phyloP scores from a whole-genome alignment of 1,140 invertebrate genomes.

The Lanistes nyassanus region DNA sequence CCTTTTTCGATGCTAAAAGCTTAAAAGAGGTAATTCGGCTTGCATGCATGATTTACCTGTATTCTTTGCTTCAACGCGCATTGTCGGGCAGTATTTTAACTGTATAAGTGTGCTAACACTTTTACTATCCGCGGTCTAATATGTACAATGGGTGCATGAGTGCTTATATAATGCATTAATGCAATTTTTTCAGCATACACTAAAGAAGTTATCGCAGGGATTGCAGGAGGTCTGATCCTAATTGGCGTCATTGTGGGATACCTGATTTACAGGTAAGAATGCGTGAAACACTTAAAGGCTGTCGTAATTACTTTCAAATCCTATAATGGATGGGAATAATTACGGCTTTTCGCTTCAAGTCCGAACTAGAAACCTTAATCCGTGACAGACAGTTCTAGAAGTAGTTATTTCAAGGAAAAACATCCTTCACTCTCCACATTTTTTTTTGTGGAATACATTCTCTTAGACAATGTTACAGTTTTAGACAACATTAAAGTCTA shows the following conservation, averaged over 20 bases:
- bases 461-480: too few relatives aligned
- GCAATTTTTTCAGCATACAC: slow-evolving; percentile 81
- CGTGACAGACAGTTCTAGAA: too few relatives aligned
- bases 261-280: slow-evolving; percentile 77
- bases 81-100: slow-evolving; percentile 3
- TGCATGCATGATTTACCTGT: background rate
- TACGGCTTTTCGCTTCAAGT: too few relatives aligned
- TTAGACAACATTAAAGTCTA: too few relatives aligned
- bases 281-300: background rate
- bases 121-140: too few relatives aligned
- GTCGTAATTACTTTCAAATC: background rate
- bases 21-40: background rate
- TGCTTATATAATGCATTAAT: too few relatives aligned
- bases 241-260: slow-evolving; percentile 83
- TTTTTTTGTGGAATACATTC: too few relatives aligned
- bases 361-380: too few relatives aligned
- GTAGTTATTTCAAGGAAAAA: too few relatives aligned
- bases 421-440: too few relatives aligned
- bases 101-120: too few relatives aligned
- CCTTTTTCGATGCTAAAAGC: background rate
- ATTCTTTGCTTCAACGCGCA: background rate
- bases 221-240: slow-evolving; percentile 81
- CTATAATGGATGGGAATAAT: background rate
- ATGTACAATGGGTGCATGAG: too few relatives aligned
- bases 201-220: slow-evolving; percentile 80